Evolutionary conservation across 2,113 vertebrate genomes (phyloP).

Genomic region (Chinchilla lanigera): DNA sequence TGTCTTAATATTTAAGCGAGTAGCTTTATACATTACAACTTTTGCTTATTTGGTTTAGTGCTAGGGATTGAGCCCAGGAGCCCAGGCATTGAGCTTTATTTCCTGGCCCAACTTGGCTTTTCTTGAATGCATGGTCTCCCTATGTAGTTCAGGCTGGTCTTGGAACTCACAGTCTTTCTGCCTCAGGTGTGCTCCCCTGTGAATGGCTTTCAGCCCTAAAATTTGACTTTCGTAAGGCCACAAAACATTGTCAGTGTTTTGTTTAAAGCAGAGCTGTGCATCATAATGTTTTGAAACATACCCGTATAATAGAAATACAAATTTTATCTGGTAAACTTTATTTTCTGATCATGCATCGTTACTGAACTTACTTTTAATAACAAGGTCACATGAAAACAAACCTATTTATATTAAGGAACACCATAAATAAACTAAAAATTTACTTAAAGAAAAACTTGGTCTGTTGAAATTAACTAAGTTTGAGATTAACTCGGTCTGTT

Average conservation of each 20-base stretch:
- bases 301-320: neutral
- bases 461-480: neutral
- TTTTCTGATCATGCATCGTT: neutral
- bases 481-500: neutral
- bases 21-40: neutral
- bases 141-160: neutral
- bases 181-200: neutral
- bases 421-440: neutral
- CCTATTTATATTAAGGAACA: neutral
- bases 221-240: neutral
- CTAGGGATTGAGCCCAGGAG: neutral
- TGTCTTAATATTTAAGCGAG: neutral
- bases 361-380: constrained; percentile 4
- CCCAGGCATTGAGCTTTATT: neutral
- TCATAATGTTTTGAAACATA: neutral
- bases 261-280: neutral
- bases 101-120: neutral
- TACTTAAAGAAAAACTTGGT: neutral
- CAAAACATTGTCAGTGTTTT: neutral
- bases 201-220: neutral
- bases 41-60: neutral
- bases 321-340: neutral
- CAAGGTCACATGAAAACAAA: neutral
- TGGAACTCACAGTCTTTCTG: neutral
- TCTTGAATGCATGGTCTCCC: neutral